A percentile compares a stretch with the other conserved stretches of the same genome.
These are phyloP conservation scores for Salvelinus namaycush DNA, from an alignment of 2,113 vertebrate genomes.

Conservation along the genomic window DNA sequence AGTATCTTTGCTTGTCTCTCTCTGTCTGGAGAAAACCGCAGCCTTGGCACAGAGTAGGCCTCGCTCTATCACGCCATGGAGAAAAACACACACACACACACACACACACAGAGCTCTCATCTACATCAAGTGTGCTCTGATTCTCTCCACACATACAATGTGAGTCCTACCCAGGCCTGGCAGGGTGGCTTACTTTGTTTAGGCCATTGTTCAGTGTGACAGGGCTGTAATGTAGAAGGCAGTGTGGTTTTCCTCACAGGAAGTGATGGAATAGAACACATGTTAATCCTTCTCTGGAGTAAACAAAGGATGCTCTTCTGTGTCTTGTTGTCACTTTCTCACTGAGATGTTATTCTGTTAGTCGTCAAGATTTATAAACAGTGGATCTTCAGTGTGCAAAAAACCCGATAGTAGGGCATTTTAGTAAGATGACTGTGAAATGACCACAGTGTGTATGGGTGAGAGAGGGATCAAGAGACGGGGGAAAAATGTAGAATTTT, in stretches of 20 bases:
- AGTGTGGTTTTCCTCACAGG: slow-evolving; percentile 30
- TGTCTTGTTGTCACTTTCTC: slow-evolving; percentile 45
- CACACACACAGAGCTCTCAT: neutral
- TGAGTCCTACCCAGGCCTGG: neutral
- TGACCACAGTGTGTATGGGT: too few relatives aligned
- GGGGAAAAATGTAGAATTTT: neutral
- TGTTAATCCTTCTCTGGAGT: slow-evolving; percentile 41
- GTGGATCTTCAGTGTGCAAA: slow-evolving; percentile 33
- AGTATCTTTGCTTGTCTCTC: slow-evolving; percentile 59
- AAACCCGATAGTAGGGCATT: slow-evolving; percentile 21
- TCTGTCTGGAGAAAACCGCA: slow-evolving; percentile 58
- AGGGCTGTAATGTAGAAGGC: slow-evolving; percentile 36
- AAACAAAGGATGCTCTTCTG: slow-evolving; percentile 51
- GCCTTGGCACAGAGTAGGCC: slow-evolving; percentile 53
- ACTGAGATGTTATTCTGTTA: slow-evolving; percentile 34
- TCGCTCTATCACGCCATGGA: neutral
- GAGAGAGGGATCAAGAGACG: neutral
- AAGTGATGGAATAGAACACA: slow-evolving; percentile 42
- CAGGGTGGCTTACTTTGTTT: slow-evolving; percentile 40
- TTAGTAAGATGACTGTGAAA: neutral
- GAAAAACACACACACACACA: neutral
- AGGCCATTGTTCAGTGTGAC: slow-evolving; percentile 57
- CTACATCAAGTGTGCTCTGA: slow-evolving; percentile 10
- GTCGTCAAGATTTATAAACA: slow-evolving; percentile 37
- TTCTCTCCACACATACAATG: neutral